phyloP scores from a whole-genome alignment of 2,113 vertebrate genomes.

The Larimichthys crocea region DNA sequence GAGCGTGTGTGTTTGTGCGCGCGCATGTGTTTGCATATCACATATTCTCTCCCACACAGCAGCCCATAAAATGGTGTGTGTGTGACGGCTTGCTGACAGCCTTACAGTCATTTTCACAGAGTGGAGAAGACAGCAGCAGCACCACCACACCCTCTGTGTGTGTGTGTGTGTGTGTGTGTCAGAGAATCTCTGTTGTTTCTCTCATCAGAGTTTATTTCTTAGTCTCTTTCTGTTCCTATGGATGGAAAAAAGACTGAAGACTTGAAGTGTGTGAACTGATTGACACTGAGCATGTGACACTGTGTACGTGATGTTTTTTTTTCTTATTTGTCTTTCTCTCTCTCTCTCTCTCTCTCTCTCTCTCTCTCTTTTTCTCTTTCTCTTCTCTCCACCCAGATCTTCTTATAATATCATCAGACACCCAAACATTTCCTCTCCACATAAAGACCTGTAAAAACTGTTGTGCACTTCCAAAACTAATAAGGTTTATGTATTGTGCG shows the following conservation, averaged over 20 bases:
- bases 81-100: conserved; percentile 73
- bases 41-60: conserved; percentile 64
- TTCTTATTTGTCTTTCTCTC: conserved; percentile 54
- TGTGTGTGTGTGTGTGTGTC: conserved; percentile 12
- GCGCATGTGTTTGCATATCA: conserved; percentile 40
- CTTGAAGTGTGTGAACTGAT: conserved; percentile 16
- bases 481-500: conserved; percentile 71
- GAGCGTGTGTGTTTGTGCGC: background rate
- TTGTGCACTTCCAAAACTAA: conserved; percentile 74
- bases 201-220: conserved; percentile 55
- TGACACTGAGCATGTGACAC: conserved; percentile 35
- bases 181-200: conserved; percentile 51
- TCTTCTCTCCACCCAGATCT: conserved; percentile 48
- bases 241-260: conserved; percentile 25
- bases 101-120: conserved; percentile 74
- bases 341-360: conserved; percentile 28
- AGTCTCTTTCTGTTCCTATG: conserved; percentile 57
- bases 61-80: conserved; percentile 63
- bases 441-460: conserved; percentile 65
- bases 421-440: conserved; percentile 73
- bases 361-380: conserved; percentile 24
- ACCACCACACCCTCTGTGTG: conserved; percentile 50
- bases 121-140: conserved; percentile 65
- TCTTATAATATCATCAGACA: conserved; percentile 64
- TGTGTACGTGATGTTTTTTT: conserved; percentile 32